Evolutionary conservation across 2,888 invertebrate species (phyloP).

Genomic region (Balanococcus diminutus): DNA sequence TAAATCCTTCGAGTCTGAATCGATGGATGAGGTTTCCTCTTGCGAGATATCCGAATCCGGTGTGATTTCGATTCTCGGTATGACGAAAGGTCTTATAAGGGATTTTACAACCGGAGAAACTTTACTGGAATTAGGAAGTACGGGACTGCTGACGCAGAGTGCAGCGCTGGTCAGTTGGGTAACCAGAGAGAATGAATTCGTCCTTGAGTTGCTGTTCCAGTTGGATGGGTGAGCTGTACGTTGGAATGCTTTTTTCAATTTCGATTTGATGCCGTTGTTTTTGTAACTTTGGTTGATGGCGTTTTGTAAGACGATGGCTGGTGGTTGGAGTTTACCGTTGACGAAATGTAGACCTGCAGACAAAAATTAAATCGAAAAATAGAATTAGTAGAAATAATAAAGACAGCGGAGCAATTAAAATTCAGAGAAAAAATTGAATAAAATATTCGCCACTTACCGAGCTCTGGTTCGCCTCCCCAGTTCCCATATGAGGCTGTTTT

Average conservation of each 20-base stretch:
- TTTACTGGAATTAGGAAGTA: slow-evolving; percentile 65
- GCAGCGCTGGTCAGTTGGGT: slow-evolving; percentile 69
- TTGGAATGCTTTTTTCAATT: slow-evolving; percentile 67
- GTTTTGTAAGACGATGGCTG: slow-evolving; percentile 58
- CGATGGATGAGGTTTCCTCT: not conserved
- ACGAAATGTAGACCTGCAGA: slow-evolving; percentile 59
- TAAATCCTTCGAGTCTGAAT: not conserved
- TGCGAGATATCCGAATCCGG: slow-evolving; percentile 37
- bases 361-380: not conserved
- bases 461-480: slow-evolving; percentile 70
- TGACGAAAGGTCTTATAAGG: slow-evolving; percentile 66
- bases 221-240: slow-evolving; percentile 64
- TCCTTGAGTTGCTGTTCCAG: slow-evolving; percentile 63
- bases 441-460: slow-evolving; percentile 59
- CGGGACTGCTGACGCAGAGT: slow-evolving; percentile 68
- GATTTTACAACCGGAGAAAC: slow-evolving; percentile 67
- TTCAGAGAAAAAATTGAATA: not conserved
- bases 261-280: slow-evolving; percentile 63
- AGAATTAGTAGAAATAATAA: not conserved
- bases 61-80: slow-evolving; percentile 65
- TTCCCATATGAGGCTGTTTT: slow-evolving; percentile 65
- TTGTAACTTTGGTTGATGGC: slow-evolving; percentile 55
- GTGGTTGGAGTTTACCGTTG: slow-evolving; percentile 60
- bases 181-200: slow-evolving; percentile 60
- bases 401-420: slow-evolving; percentile 1